phyloP scores from a whole-genome alignment of 2,113 vertebrate species.

The Potamarius usumacintae region DNA sequence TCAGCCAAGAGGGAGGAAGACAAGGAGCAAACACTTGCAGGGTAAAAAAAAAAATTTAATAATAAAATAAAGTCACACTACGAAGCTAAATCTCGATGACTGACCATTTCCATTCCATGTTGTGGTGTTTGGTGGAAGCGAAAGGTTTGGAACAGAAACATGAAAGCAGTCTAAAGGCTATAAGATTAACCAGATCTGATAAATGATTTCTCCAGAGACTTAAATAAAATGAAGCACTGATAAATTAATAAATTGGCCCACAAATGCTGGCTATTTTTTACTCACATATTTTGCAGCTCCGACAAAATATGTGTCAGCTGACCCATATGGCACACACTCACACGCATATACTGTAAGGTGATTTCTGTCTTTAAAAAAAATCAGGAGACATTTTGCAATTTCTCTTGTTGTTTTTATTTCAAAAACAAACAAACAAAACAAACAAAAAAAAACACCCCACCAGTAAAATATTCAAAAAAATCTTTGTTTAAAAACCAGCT shows the following conservation, averaged over 20 bases:
- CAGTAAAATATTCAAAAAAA: conserved; percentile 90
- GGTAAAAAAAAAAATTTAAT: conserved; percentile 41
- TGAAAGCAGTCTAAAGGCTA: not conserved
- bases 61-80: conserved; percentile 33
- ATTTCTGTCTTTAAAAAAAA: conserved; percentile 3
- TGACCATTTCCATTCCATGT: not conserved
- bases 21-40: conserved; percentile 59
- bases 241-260: conserved; percentile 6
- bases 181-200: not conserved
- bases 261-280: not conserved
- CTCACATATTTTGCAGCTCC: not conserved
- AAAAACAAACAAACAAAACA: conserved; percentile 1
- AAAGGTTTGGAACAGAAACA: not conserved
- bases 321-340: not conserved
- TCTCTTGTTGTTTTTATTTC: conserved; percentile 79
- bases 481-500: conserved; percentile 90
- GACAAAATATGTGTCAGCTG: not conserved
- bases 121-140: not conserved
- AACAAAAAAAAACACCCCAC: conserved; percentile 72
- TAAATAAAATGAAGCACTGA: not conserved
- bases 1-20: conserved; percentile 71
- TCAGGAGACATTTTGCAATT: conserved; percentile 9
- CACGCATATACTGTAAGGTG: too few species aligned
- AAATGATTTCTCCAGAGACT: not conserved
- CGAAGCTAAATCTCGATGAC: not conserved